These are phyloP conservation scores for Euleptes europaea DNA, from an alignment of 2,113 vertebrate species.

Conservation along the genomic window DNA sequence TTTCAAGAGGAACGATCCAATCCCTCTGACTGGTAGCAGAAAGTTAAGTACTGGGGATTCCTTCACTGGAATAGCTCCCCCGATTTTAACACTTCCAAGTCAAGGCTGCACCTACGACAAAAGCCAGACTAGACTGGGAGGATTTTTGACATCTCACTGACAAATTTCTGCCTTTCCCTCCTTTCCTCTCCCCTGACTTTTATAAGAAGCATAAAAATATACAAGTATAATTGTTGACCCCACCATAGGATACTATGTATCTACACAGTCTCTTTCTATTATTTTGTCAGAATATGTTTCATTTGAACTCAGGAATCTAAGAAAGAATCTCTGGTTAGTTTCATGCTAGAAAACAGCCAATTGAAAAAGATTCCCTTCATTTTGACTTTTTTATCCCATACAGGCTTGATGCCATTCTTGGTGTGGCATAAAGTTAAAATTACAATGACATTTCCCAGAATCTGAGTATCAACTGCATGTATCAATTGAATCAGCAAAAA, in stretches of 20 bases:
- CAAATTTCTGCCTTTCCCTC: neutral
- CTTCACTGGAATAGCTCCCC: no score
- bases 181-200: neutral
- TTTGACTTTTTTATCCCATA: neutral
- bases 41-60: no score
- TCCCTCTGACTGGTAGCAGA: no score
- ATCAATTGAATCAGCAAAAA: neutral
- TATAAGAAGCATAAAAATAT: neutral
- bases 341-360: neutral
- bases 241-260: no score
- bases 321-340: rapidly evolving
- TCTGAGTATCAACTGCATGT: neutral
- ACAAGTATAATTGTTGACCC: neutral
- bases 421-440: neutral
- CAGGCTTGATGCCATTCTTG: neutral
- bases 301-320: neutral
- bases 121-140: neutral
- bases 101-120: neutral
- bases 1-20: no score
- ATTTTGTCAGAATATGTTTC: neutral
- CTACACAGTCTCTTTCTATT: neutral
- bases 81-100: no score
- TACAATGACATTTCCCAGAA: neutral
- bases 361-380: neutral
- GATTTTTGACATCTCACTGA: neutral